Evolutionary conservation across 2,888 invertebrate species (phyloP), one percentile per base, ranked within the genome.

Genomic region (Cryptosula pallasiana): DNA sequence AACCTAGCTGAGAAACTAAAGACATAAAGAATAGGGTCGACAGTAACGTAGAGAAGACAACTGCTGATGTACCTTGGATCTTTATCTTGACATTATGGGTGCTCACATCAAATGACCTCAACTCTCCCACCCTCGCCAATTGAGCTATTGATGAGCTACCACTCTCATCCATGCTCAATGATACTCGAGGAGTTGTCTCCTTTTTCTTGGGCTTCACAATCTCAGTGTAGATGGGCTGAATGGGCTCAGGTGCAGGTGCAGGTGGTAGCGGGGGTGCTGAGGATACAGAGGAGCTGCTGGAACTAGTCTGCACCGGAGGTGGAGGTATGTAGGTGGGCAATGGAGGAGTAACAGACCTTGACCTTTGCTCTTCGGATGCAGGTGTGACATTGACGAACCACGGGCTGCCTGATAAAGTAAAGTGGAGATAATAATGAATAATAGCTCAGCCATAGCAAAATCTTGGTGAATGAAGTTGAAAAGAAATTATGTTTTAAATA

Each of bases 381-480:
- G 63, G 13, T 63, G 63, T 63, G 5, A 63, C 32, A 87, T 91
- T 90, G 82, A 95, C 92, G 13, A 90, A 90, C 95, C 93, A 93
- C 16, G 93, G 93, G 82, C 91, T 92, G 57, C 92, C 91, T 91
- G 84, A n/a, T n/a, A n/a, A n/a, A n/a, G n/a, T n/a, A n/a, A n/a
- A n/a, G n/a, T n/a, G n/a, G n/a, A n/a, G n/a, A n/a, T n/a, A n/a
- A n/a, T n/a, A n/a, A n/a, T n/a, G n/a, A n/a, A n/a, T n/a, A n/a
- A n/a, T n/a, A n/a, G n/a, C n/a, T n/a, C n/a, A n/a, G n/a, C n/a
- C n/a, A n/a, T n/a, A n/a, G n/a, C n/a, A n/a, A n/a, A n/a, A n/a
- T n/a, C n/a, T n/a, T n/a, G n/a, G n/a, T n/a, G n/a, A n/a, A n/a
- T n/a, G n/a, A n/a, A n/a, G n/a, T n/a, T n/a, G n/a, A n/a, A n/a